These are phyloP conservation scores for Phengaris alcon DNA, from an alignment of 2,888 invertebrate species.

Conservation along the genomic window DNA sequence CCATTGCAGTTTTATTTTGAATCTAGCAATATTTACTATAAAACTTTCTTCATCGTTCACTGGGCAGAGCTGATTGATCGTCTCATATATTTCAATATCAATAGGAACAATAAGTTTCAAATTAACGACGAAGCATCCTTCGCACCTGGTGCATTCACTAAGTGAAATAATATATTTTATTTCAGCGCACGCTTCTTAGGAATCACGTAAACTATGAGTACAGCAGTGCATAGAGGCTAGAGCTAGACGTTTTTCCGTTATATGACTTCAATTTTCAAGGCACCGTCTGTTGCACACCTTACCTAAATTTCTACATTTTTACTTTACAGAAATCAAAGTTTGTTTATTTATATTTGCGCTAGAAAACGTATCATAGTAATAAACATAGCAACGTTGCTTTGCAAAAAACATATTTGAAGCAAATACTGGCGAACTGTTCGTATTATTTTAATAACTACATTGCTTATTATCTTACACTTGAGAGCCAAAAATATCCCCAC, in stretches of 20 bases:
- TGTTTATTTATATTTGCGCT: not conserved
- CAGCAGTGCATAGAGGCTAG: constrained; percentile 43
- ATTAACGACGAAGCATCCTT: constrained; percentile 21
- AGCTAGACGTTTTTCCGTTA: constrained; percentile 51
- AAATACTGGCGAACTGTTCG: not conserved
- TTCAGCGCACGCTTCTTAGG: constrained; percentile 29
- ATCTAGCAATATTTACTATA: not conserved
- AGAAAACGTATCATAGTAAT: not conserved
- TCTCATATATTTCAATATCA: constrained; percentile 16
- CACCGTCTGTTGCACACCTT: constrained; percentile 35
- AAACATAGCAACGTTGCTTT: too few species aligned
- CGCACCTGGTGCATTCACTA: constrained; percentile 12
- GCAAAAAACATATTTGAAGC: not conserved
- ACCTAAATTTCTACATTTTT: constrained; percentile 32
- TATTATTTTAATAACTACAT: not conserved
- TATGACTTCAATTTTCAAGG: constrained; percentile 50
- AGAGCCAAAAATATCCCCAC: not conserved
- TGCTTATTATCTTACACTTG: not conserved
- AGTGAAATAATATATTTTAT: constrained; percentile 27
- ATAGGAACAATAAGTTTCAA: constrained; percentile 27
- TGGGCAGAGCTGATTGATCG: constrained; percentile 15
- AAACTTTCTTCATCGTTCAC: constrained; percentile 6
- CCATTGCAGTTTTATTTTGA: too few species aligned
- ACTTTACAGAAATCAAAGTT: not conserved
- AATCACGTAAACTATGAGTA: constrained; percentile 59